phyloP scores from a whole-genome alignment of 1,140 invertebrate genomes.

The Parapsyche elsis region DNA sequence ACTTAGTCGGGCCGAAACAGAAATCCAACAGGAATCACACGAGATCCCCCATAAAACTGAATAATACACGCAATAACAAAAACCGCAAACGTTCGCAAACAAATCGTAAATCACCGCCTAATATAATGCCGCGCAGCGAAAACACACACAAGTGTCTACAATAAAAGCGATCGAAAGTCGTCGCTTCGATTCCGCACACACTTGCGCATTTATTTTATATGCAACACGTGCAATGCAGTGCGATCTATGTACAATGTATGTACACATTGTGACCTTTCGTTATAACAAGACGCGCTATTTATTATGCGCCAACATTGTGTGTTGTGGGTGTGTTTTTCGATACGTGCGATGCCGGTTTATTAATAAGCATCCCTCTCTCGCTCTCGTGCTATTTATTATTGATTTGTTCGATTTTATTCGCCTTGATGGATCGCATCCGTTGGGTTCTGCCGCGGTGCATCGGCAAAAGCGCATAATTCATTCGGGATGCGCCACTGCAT shows the following conservation, averaged over 20 bases:
- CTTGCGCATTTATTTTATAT: too few relatives aligned
- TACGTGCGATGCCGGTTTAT: too few relatives aligned
- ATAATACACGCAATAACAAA: constrained; percentile 14
- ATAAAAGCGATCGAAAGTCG: not conserved
- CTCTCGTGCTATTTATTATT: not conserved
- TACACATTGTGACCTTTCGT: too few relatives aligned
- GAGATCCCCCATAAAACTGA: constrained; percentile 10
- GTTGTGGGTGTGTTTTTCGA: too few relatives aligned
- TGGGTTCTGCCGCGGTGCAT: not conserved
- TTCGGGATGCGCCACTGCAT: constrained; percentile 22
- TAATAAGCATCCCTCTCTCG: not conserved
- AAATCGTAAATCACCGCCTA: not conserved
- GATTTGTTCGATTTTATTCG: constrained; percentile 28
- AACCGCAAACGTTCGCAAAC: constrained; percentile 8
- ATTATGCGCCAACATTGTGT: too few relatives aligned
- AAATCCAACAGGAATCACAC: constrained; percentile 19
- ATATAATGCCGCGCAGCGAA: not conserved
- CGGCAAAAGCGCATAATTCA: constrained; percentile 30
- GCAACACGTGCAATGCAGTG: too few relatives aligned
- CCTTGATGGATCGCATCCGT: constrained; percentile 15
- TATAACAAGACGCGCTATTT: too few relatives aligned
- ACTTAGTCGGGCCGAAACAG: constrained; percentile 24
- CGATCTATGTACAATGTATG: too few relatives aligned
- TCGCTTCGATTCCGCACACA: too few relatives aligned
- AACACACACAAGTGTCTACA: too few relatives aligned